Percentiles rank a stretch among this genome's conserved stretches.
phyloP scores from a whole-genome alignment of 1,140 invertebrate genomes.

The Lepidurus arcticus region DNA sequence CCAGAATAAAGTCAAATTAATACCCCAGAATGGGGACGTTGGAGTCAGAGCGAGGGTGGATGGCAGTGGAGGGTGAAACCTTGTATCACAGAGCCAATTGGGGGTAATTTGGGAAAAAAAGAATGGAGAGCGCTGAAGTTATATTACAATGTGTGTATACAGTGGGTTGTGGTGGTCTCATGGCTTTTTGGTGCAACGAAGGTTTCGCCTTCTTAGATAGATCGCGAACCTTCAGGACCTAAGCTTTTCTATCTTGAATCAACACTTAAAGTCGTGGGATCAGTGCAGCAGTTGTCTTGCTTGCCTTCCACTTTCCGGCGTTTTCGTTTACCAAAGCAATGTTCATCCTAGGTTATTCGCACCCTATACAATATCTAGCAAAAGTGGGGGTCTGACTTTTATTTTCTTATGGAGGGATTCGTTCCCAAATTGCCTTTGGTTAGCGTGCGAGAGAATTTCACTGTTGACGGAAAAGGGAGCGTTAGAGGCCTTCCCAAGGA shows the following conservation, averaged over 20 bases:
- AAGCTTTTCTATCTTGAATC: constrained; percentile 14
- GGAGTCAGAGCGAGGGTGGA: not conserved
- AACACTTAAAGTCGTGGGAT: not conserved
- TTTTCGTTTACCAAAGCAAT: not conserved
- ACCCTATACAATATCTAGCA: no score
- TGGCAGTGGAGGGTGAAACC: constrained; percentile 13
- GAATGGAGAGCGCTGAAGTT: not conserved
- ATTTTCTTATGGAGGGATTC: no score
- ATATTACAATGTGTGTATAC: no score
- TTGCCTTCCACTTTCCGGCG: not conserved
- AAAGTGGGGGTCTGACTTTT: no score
- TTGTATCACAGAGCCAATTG: not conserved
- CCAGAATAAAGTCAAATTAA: not conserved
- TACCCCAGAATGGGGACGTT: not conserved
- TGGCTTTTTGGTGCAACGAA: not conserved
- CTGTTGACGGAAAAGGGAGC: not conserved
- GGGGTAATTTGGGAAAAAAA: not conserved
- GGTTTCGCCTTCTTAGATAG: not conserved
- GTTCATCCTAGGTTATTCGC: no score
- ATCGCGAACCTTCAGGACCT: not conserved
- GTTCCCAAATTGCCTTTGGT: no score
- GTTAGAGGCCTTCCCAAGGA: not conserved
- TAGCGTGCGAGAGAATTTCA: not conserved
- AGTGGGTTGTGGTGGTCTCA: no score
- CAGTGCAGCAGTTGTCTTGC: not conserved